Evolutionary conservation across 2,888 invertebrate species (phyloP), one percentile per base, ranked within the genome.

Genomic region (Xylocampa areola): DNA sequence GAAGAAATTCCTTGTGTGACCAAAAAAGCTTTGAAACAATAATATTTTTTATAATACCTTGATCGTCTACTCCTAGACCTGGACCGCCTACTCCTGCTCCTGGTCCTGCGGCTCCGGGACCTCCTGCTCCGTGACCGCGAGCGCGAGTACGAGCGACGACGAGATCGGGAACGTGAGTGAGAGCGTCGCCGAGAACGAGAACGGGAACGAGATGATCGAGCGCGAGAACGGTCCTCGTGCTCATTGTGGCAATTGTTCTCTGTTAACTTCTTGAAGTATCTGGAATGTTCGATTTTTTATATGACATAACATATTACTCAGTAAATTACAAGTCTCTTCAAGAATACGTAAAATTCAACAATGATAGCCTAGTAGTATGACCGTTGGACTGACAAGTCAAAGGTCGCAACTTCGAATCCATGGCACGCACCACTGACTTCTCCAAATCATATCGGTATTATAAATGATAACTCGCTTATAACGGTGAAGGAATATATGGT

Each of bases 171-270:
- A 16, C 85, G 80, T 1, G 76, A 78, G 45, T 81, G 73, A 0
- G 90, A 87, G 29, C 69, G 63, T 4, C 73, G 69, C 1, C 67
- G 69, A 13, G 64, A 61, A 4, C 65, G 65, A 0, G 61, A 64
- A 6, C 73, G 73, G 4, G 70, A 67, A 3, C 14, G 23, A 8
- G 80, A 80, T 40, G 55, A 60, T 29, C 63, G 73, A 2, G 16
- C 71, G 52, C 65, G 78, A 2, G 58, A 68, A 4, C 91, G 87
- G 32, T 94, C 94, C 68, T 94, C 93, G 64, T 92, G 90, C 69
- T 90, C 91, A 66, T 87, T 92, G 51, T 94, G 94, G 16, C 90
- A 87, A 44, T 95, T 94, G 33, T 94, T 90, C 37, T 95, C 94
- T 0, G 95, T 90, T 27, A 96, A 87, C 33, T 75, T 82, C 74